These are phyloP conservation scores for Marisa cornuarietis DNA, from an alignment of 1,140 invertebrate species.

Conservation along the genomic window DNA sequence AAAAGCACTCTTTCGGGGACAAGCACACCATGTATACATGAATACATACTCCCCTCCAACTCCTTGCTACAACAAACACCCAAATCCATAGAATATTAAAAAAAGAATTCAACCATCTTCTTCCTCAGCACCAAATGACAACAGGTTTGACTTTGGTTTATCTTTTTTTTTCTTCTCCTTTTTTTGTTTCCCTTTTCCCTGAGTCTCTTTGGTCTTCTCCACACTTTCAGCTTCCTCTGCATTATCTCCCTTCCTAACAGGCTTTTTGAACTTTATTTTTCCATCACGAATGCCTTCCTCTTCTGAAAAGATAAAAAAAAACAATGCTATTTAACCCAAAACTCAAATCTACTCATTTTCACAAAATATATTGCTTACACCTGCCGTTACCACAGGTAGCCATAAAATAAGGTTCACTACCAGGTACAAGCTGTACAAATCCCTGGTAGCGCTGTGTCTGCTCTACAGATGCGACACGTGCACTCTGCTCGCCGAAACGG, in stretches of 20 bases:
- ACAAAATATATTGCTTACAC: not conserved
- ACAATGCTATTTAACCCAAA: not conserved
- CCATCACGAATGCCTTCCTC: slow-evolving; percentile 25
- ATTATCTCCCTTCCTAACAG: slow-evolving; percentile 34
- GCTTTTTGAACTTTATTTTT: slow-evolving; percentile 46
- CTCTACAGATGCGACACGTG: no score
- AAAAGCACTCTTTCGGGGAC: no score
- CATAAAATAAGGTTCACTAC: no score
- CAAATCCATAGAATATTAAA: no score
- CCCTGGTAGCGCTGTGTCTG: no score
- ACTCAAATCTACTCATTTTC: not conserved
- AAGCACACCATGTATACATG: no score
- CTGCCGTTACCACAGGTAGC: no score
- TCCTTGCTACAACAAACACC: no score
- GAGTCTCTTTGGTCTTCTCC: slow-evolving; percentile 24
- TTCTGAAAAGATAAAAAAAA: slow-evolving; percentile 6
- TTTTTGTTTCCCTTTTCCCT: slow-evolving; percentile 32
- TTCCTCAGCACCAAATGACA: slow-evolving; percentile 50
- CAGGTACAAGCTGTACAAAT: no score
- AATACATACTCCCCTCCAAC: no score
- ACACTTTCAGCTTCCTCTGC: slow-evolving; percentile 24
- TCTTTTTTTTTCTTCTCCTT: slow-evolving; percentile 34
- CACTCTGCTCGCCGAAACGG: no score
- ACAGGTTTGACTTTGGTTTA: slow-evolving; percentile 38
- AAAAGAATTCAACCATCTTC: slow-evolving; percentile 25